Base-by-base conservation (phyloP, 2,113 vertebrate genomes). In the Varanus salvator region DNA sequence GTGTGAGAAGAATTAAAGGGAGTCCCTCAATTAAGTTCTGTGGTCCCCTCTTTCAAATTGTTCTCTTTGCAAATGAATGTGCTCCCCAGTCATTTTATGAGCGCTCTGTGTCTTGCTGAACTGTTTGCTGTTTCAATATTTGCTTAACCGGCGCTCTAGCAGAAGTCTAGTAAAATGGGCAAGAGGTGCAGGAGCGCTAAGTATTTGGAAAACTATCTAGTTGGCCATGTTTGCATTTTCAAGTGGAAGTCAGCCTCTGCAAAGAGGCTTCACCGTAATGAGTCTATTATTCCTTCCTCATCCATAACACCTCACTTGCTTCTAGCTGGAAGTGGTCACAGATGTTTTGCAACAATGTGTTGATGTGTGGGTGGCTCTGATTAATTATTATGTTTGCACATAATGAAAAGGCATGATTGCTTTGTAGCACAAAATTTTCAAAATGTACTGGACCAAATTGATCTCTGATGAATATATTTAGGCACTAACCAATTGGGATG, bases 281-380 rank as follows among this genome's bases (percentile, higher is more conserved):
- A 85, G 44, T 80, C 89, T 44, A 29, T 54, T 68, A 74, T 1
- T 82, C 9, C n/a, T 87, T 87, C 34, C 87, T 85, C 38, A 72
- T 31, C 71, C 31, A 12, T 25, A 25, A 74, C 48, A 90, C 84
- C 2, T 9, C 2, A 71, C 54, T 90, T 72, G 52, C 89, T 92
- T 86, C 92, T 88, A 93, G 52, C 91, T 93, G 91, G 90, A 88
- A 95, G 90, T 89, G 90, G 75, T 88, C 91, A 93, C 94, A 95
- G 92, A 93, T 95, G 94, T 94, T 95, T 91, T 81, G 69, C 84
- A 85, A 93, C 86, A 91, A 71, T 69, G 85, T 9, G 14, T 64
- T 95, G 91, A 75, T 71, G 80, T 92, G 93, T 54, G 86, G 57
- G 68, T 90, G 90, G 84, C 76, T 94, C 74, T 93, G 94, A 95